Evolutionary conservation across 2,888 invertebrate species (phyloP).

Genomic region (Drosophila merina): DNA sequence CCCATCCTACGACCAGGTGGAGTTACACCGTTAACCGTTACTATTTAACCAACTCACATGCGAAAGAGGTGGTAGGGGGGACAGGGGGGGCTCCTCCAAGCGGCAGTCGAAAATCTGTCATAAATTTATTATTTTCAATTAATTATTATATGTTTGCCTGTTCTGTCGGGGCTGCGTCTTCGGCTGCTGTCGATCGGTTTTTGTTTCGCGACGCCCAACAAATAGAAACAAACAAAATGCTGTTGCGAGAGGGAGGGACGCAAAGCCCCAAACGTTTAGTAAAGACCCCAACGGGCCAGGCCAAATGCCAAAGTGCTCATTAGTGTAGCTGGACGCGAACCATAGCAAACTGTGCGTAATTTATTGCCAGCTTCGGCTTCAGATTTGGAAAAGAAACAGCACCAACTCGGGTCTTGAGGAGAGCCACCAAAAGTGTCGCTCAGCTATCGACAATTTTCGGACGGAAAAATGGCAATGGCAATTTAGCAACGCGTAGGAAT

Average conservation of each 20-base stretch:
- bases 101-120: conserved; percentile 72
- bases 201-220: conserved; percentile 60
- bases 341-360: conserved; percentile 66
- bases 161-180: conserved; percentile 12
- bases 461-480: conserved; percentile 53
- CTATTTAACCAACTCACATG: conserved; percentile 57
- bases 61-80: conserved; percentile 6
- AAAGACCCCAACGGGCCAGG: conserved; percentile 53
- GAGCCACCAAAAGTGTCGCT: conserved; percentile 60
- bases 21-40: conserved; percentile 64
- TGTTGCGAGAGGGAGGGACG: conserved; percentile 39
- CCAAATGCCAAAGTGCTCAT: conserved; percentile 78
- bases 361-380: conserved; percentile 61
- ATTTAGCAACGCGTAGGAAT: conserved; percentile 77
- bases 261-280: conserved; percentile 49
- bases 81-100: conserved; percentile 26
- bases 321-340: conserved; percentile 40
- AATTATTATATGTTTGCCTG: conserved; percentile 56
- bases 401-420: conserved; percentile 12
- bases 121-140: conserved; percentile 79
- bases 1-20: conserved; percentile 14
- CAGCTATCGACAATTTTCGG: conserved; percentile 35
- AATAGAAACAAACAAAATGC: conserved; percentile 64
- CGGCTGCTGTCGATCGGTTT: conserved; percentile 50
- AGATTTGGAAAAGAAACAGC: conserved; percentile 29